phyloP scores from a whole-genome alignment of 2,888 invertebrate species.

The Therioaphis trifolii region DNA sequence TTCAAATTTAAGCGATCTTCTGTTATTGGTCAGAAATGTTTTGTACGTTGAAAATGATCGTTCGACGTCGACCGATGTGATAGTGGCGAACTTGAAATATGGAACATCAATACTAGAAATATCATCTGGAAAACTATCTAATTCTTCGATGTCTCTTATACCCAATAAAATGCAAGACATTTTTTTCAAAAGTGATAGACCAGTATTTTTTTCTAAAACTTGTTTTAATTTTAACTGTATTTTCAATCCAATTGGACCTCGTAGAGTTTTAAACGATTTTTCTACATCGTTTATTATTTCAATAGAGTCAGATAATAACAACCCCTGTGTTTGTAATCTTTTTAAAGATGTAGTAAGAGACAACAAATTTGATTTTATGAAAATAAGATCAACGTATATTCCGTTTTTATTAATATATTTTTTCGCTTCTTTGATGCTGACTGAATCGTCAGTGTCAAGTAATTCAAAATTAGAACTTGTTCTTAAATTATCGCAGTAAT shows the following conservation, averaged over 20 bases:
- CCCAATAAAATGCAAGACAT: background rate
- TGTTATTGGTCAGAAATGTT: background rate
- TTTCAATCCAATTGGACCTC: constrained; percentile 6
- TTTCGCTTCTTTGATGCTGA: constrained; percentile 23
- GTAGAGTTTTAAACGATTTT: background rate
- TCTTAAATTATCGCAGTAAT: background rate
- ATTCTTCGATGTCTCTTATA: background rate
- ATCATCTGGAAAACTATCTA: background rate
- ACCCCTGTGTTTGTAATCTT: background rate
- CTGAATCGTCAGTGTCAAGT: constrained; percentile 14
- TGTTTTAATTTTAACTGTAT: background rate
- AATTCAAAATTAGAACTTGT: constrained; percentile 20
- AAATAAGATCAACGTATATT: constrained; percentile 16
- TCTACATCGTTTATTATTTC: background rate
- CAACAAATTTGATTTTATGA: background rate
- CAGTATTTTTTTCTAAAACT: background rate
- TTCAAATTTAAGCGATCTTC: constrained; percentile 8
- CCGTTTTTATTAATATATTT: constrained; percentile 30
- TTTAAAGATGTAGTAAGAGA: background rate
- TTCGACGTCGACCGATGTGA: no score
- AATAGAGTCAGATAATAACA: background rate
- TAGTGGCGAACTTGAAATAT: no score
- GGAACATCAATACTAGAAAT: background rate
- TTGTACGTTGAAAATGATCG: background rate
- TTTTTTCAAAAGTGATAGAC: background rate